A percentile compares a stretch with the other conserved stretches of the same genome.
These are phyloP conservation scores for Kryphioiulus occultus DNA, from an alignment of 2,888 invertebrate species.

Conservation along the genomic window DNA sequence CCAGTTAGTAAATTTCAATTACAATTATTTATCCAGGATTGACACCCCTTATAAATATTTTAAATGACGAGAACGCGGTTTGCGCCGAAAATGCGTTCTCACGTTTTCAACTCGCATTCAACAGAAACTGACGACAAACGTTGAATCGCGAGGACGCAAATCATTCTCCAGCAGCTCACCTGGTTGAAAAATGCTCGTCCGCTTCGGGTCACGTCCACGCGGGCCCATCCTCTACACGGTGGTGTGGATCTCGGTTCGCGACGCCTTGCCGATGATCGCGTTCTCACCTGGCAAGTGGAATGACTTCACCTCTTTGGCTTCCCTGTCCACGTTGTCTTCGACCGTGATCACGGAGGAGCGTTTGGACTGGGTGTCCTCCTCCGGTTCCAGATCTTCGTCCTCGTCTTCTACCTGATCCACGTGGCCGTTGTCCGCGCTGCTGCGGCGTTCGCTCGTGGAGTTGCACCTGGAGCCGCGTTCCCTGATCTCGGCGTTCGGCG, in stretches of 20 bases:
- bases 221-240: conserved; percentile 37
- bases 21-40: too few species aligned
- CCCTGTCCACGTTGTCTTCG: not conserved
- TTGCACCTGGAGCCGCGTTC: not conserved
- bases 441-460: not conserved
- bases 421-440: not conserved
- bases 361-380: not conserved
- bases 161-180: too few species aligned
- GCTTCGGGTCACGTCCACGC: not conserved
- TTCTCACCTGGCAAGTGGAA: not conserved
- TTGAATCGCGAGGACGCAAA: too few species aligned
- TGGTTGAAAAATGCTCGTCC: too few species aligned
- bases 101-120: not conserved
- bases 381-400: not conserved
- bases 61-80: too few species aligned
- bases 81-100: not conserved
- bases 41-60: too few species aligned
- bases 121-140: not conserved
- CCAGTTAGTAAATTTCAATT: too few species aligned
- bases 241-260: conserved; percentile 45
- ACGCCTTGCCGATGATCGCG: not conserved
- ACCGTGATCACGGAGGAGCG: not conserved
- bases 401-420: not conserved
- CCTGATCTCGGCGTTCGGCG: not conserved
- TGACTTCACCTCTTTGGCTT: not conserved